A percentile compares a stretch with the other conserved stretches of the same genome.
These are phyloP conservation scores for Pristionchus exspectatus DNA, from an alignment of 2,888 invertebrate species.

Conservation along the genomic window DNA sequence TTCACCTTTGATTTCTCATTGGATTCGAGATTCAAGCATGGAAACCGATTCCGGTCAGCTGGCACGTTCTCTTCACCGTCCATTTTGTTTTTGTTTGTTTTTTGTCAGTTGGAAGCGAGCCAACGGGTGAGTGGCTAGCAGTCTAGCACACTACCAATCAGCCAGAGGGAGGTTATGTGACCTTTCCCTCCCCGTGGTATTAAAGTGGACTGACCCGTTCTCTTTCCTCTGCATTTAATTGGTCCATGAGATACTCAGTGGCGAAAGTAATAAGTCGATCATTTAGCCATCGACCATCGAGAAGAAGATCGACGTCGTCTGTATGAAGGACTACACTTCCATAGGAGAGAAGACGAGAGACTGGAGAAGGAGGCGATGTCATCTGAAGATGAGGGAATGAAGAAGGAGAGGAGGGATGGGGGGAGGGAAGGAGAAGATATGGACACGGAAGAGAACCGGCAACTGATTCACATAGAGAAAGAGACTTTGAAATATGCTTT, in stretches of 20 bases:
- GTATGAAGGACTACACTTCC: constrained; percentile 48
- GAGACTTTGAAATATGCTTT: not conserved
- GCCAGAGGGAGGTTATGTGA: not conserved
- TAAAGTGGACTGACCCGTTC: not conserved
- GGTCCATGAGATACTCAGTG: constrained; percentile 60
- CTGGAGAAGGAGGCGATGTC: not conserved
- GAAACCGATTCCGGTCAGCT: constrained; percentile 51
- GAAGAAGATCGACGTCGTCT: constrained; percentile 56
- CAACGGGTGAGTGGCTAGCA: not conserved
- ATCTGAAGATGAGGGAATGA: not conserved
- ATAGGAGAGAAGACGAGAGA: constrained; percentile 52
- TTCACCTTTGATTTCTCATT: constrained; percentile 14
- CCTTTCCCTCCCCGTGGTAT: not conserved
- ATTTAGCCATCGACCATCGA: constrained; percentile 64
- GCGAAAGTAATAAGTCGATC: constrained; percentile 67
- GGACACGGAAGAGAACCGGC: constrained; percentile 1
- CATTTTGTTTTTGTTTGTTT: not conserved
- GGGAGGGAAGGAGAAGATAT: not conserved
- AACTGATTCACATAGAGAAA: not conserved
- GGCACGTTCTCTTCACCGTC: constrained; percentile 54
- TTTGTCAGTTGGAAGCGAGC: not conserved
- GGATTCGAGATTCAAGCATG: constrained; percentile 33
- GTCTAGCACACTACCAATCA: not conserved
- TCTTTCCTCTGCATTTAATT: constrained; percentile 41
- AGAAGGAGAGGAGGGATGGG: not conserved